These are phyloP conservation scores for Ceratina japonica DNA, from an alignment of 1,140 invertebrate species.

Conservation along the genomic window DNA sequence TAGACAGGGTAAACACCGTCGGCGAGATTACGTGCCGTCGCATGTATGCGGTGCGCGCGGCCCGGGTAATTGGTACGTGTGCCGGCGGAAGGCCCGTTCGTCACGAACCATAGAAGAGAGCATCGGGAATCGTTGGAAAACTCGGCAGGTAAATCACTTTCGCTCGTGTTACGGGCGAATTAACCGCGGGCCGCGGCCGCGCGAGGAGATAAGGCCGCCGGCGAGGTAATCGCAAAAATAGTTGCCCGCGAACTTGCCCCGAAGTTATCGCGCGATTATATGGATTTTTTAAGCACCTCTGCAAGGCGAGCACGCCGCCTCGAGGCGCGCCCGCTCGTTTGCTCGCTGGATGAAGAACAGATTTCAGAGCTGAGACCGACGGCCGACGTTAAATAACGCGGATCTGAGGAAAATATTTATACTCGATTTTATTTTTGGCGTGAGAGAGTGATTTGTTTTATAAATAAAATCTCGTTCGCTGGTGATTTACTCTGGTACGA, in stretches of 20 bases:
- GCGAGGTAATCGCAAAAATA: slow-evolving; percentile 34
- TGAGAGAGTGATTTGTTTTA: too few relatives aligned
- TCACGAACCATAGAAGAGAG: slow-evolving; percentile 24
- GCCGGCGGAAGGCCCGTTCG: slow-evolving; percentile 1
- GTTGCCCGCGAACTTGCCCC: slow-evolving; percentile 5
- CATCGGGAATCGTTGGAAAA: slow-evolving; percentile 42
- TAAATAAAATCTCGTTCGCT: too few relatives aligned
- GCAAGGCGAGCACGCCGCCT: background rate
- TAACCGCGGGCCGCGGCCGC: background rate
- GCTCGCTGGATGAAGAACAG: background rate
- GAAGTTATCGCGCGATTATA: slow-evolving; percentile 31
- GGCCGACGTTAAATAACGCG: background rate
- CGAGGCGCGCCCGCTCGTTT: background rate
- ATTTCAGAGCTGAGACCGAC: too few relatives aligned
- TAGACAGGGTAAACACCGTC: slow-evolving; percentile 3
- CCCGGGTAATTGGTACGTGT: slow-evolving; percentile 11
- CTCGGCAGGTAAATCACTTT: slow-evolving; percentile 38
- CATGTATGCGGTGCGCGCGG: background rate
- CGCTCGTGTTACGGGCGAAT: slow-evolving; percentile 44
- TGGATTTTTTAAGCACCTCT: slow-evolving; percentile 36
- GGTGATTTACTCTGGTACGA: background rate
- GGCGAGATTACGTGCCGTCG: background rate
- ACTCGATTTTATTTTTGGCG: too few relatives aligned
- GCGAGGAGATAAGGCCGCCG: slow-evolving; percentile 1
- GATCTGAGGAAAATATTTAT: too few relatives aligned